Evolutionary conservation across 2,797 vertebrate species (phyloP).

Genomic region (Cyprinodon diabolis): DNA sequence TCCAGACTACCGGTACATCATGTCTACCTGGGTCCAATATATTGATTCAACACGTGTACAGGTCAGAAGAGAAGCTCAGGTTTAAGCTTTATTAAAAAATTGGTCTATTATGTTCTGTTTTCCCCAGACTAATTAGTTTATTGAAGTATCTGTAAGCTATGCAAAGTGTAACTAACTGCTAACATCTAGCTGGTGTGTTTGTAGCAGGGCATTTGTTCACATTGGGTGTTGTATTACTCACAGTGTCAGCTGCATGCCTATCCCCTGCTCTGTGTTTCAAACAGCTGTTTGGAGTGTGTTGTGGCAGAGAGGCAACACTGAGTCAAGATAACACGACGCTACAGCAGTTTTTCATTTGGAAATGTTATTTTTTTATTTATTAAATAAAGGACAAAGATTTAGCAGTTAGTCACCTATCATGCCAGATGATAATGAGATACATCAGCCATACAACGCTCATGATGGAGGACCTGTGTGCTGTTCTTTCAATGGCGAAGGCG

Average conservation of each 20-base stretch:
- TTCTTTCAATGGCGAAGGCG: constrained; percentile 38
- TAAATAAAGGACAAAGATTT: constrained; percentile 44
- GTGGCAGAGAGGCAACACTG: constrained; percentile 52
- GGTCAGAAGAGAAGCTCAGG: not conserved
- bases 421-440: constrained; percentile 26
- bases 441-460: constrained; percentile 29
- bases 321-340: constrained; percentile 65
- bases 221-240: constrained; percentile 58
- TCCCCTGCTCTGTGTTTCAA: constrained; percentile 68
- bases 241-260: constrained; percentile 49
- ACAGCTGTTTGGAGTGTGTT: constrained; percentile 53
- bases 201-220: constrained; percentile 62
- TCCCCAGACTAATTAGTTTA: not conserved
- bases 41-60: constrained; percentile 9
- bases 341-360: constrained; percentile 52
- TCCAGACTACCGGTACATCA: too few species aligned
- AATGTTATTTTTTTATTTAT: constrained; percentile 64
- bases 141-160: constrained; percentile 33
- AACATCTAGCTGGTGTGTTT: constrained; percentile 52
- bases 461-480: constrained; percentile 20
- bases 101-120: too few species aligned
- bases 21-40: constrained; percentile 16
- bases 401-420: constrained; percentile 49
- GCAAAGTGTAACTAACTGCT: constrained; percentile 58
- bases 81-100: too few species aligned